Evolutionary conservation across 2,797 vertebrate species (phyloP).

Genomic region (Lacerta bilineata): DNA sequence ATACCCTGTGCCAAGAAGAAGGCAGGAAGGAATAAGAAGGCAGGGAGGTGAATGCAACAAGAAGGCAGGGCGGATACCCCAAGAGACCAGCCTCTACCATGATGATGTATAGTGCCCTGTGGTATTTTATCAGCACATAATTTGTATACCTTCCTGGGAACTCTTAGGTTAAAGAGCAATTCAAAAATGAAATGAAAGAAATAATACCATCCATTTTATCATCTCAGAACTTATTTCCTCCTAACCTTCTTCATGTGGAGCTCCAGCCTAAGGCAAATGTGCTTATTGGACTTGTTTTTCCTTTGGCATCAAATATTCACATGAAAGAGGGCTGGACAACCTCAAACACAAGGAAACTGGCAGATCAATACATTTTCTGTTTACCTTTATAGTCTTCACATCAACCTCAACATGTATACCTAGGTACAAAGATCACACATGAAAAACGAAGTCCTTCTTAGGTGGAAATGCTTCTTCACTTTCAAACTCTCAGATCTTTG

Average conservation of each 20-base stretch:
- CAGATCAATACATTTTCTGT: neutral
- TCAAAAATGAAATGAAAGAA: neutral
- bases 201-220: neutral
- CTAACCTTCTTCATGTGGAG: neutral
- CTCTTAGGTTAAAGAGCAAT: no score
- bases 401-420: neutral
- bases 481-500: neutral
- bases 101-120: no score
- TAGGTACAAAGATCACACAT: neutral
- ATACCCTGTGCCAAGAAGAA: no score
- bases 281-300: no score
- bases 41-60: no score
- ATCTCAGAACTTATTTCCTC: neutral
- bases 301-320: neutral
- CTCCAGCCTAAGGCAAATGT: no score
- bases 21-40: no score
- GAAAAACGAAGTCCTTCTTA: neutral
- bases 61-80: no score
- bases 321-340: neutral
- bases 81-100: no score
- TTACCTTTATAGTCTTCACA: neutral
- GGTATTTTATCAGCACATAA: no score
- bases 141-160: no score
- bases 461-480: neutral
- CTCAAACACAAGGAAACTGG: neutral